Evolutionary conservation across 2,113 vertebrate genomes (phyloP), one percentile per base, ranked within the genome.

Genomic region (Smithornis capensis): DNA sequence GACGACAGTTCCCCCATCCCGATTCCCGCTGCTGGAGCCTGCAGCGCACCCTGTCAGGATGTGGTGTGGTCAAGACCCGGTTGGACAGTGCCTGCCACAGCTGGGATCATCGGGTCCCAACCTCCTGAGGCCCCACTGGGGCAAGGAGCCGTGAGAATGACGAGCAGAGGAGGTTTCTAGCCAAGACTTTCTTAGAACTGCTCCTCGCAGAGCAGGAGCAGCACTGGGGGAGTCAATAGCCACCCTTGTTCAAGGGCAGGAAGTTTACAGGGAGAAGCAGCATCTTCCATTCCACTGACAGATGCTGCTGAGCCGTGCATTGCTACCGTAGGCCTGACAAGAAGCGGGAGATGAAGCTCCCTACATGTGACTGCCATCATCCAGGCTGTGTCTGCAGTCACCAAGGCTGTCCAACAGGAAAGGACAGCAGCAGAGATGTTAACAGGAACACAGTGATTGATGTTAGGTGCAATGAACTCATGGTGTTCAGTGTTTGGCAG

Each of bases 231-330:
- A 19, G 44, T 22, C 64, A 2, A 22, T 4, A 9, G 28, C 22
- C 25, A 6, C 9, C 3, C 15, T 11, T 8, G 56, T 10, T 53
- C 55, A 7, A 21, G 68, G 21, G 28, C 2, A 3, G 31, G 42
- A 31, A 44, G 7, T 17, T 10, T 35, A 55, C 1, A 10, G 53
- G 64, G 19, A 68, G n/a, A 40, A 80, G 28, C 28, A 15, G 53
- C 23, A 13, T 14, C 33, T 80, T 31, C 7, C 1, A 1, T n/a
- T 42, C 0, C 0, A 21, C 55, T 17, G 47, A 23, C 9, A 42
- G 47, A 8, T 16, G 45, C 40, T 28, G 1, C 37, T 3, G n/a
- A 35, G 49, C 33, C 2, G 2, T 6, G 38, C 7, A 2, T 1
- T 19, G 52, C 47, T 17, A 42, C 35, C 16, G 0, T 7, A 7